Conservation (phyloP, 2,113 vertebrate genomes). For the Hemiscyllium ocellatum region DNA sequence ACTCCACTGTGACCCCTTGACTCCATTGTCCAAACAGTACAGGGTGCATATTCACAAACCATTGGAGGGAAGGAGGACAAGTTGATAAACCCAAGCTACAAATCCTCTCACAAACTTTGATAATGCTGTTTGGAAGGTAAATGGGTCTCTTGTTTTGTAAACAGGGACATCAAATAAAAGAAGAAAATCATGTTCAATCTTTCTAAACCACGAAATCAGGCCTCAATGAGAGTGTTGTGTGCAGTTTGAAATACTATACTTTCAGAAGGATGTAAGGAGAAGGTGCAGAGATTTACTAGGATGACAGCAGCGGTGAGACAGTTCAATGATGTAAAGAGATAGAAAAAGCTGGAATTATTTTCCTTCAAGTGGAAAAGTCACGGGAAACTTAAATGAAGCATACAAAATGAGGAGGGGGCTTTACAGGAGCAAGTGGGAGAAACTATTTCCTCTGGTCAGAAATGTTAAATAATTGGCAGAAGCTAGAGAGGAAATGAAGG, state of each 20-base stretch:
- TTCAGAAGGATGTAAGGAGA: neutral
- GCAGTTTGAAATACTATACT: neutral
- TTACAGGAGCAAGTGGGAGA: neutral
- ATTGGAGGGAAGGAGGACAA: neutral
- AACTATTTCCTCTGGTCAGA: neutral
- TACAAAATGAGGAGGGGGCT: neutral
- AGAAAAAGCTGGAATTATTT: neutral
- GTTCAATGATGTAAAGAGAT: neutral
- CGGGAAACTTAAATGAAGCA: neutral
- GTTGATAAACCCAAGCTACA: no score
- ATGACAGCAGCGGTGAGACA: neutral
- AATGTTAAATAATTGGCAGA: neutral
- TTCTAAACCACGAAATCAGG: neutral
- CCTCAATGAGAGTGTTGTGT: neutral
- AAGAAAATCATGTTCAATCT: no score
- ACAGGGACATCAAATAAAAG: neutral
- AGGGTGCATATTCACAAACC: neutral
- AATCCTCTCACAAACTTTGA: no score
- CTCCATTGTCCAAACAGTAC: neutral
- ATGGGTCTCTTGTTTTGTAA: neutral
- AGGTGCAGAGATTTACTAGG: neutral
- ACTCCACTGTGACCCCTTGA: no score
- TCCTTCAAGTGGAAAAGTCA: neutral
- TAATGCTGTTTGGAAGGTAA: neutral
- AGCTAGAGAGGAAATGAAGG: neutral